Base-by-base conservation (phyloP, 2,888 invertebrate genomes). In the Caenorhabditis virilis region DNA sequence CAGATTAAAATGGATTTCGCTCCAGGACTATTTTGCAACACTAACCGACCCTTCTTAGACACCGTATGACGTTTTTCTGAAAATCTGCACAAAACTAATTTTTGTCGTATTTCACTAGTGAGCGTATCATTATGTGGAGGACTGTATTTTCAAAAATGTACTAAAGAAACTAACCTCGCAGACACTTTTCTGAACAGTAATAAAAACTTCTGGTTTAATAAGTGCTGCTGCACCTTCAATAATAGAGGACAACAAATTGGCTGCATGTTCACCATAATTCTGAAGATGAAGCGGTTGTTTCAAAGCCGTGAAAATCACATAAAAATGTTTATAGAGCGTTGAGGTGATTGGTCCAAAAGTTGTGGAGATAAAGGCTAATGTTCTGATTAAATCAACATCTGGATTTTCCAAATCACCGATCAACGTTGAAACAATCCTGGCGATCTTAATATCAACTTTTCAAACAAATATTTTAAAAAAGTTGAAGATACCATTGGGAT, bases 251-350 rank as follows among this genome's bases (percentile, higher is more conserved):
- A 72, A 41, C 7, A 72, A 55, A 23, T 47, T 38, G 1, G 45
- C 63, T 5, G 61, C 66, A 36, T 52, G 41, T 6, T 36, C 38
- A 20, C 48, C 65, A 38, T 63, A 69, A 2, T 52, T 43, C 54
- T 68, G 51, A 15, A 48, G 30, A 35, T 59, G 59, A 20, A 71
- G 46, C 6, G 67, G 71, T 22, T 58, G 56, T 48, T 52, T 59
- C 18, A 72, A 18, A 6, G 65, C 52, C 0, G 59, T 61, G 47
- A 60, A 72, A 16, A 72, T 51, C 22, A 72, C 66, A 38, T 63
- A 72, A 18, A 72, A 69, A 27, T 72, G 72, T 25, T 63, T 63
- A 46, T 69, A 39, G 23, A 72, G 42, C 13, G 66, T 66, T 1
- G 72, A 65, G 26, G 58, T 57, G 36, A 68, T 25, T 0, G 65